Base-by-base conservation (phyloP, 2,888 invertebrate species). In the Caenorhabditis parvicauda region DNA sequence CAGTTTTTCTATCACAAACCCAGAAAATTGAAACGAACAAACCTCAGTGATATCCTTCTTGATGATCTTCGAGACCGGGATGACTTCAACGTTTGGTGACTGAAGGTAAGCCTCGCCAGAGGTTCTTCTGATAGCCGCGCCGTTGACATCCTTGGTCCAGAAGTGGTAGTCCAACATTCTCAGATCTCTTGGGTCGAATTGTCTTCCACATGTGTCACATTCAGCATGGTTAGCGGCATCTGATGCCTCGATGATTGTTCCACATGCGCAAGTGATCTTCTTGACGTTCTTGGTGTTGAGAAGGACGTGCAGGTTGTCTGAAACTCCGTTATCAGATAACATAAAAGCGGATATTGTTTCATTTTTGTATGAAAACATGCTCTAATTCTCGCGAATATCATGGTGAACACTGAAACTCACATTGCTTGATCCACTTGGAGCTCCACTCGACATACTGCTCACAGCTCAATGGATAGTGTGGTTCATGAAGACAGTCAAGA, bases 401-500 rank as follows among this genome's bases (percentile, higher is more conserved):
- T n/a, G n/a, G n/a, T n/a, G n/a, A 9, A 37, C 21, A 1, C 7
- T 24, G 2, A 50, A 21, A 41, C 45, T 35, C 24, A 58, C 58
- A 67, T 49, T 72, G 68, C 32, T 59, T 52, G 38, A 57, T 56
- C 63, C 64, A 67, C 42, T 71, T 72, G 32, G 54, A 47, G 19
- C 51, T 52, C 74, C 74, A 74, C 28, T 51, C 38, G 4, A 52
- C 49, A 43, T 50, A 59, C 22, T 66, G 49, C 1, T 52, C 44
- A 43, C 74, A 74, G 47, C 37, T 63, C 65, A 74, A 50, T 27
- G 74, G 74, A 67, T 67, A 74, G 52, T 74, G 74, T 9, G 74
- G 74, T 35, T 62, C 68, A 21, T 38, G 27, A 25, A 54, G 50
- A 50, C 74, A 74, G 22, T 48, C 54, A n/a, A 57, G 43, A 39